These are phyloP conservation scores for Percina caprodes DNA, from an alignment of 2,113 vertebrate species.

Conservation along the genomic window DNA sequence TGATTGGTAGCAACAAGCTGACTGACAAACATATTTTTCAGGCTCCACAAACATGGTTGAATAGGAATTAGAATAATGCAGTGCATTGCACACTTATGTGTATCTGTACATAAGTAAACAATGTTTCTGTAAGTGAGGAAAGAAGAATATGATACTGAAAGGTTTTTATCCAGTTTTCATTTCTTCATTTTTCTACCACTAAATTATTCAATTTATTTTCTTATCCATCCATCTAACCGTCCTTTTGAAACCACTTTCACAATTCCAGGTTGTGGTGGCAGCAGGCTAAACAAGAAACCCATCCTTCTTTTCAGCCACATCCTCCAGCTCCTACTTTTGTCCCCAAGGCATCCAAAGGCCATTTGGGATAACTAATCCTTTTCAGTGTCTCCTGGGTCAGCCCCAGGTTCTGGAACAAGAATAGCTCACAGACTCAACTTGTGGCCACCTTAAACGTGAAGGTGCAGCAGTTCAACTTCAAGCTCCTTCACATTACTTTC, in stretches of 20 bases:
- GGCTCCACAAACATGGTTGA: conserved; percentile 13
- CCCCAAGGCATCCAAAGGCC: conserved; percentile 33
- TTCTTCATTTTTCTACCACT: not conserved
- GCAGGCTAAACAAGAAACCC: conserved; percentile 13
- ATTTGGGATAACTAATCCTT: conserved; percentile 53
- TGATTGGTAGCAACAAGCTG: conserved; percentile 12
- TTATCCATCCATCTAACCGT: not conserved
- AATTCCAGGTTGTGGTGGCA: conserved; percentile 13
- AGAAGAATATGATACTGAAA: not conserved
- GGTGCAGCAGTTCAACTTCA: conserved; percentile 1
- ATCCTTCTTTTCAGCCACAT: conserved; percentile 17
- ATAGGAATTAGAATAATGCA: not conserved
- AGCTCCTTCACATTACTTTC: not conserved
- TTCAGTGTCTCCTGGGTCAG: conserved; percentile 36
- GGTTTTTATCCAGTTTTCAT: conserved; percentile 3
- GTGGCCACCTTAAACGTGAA: conserved; percentile 20
- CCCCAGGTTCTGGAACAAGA: conserved; percentile 27
- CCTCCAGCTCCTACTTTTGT: conserved; percentile 31
- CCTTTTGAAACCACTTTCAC: conserved; percentile 2
- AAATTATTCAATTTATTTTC: not conserved
- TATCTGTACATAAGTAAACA: not conserved
- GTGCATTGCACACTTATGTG: not conserved
- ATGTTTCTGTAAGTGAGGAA: not conserved
- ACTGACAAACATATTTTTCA: conserved; percentile 14
- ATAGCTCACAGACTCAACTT: conserved; percentile 30